A percentile compares a stretch with the other conserved stretches of the same genome.
phyloP scores from a whole-genome alignment of 2,797 vertebrate genomes.

The Scleropages formosus region DNA sequence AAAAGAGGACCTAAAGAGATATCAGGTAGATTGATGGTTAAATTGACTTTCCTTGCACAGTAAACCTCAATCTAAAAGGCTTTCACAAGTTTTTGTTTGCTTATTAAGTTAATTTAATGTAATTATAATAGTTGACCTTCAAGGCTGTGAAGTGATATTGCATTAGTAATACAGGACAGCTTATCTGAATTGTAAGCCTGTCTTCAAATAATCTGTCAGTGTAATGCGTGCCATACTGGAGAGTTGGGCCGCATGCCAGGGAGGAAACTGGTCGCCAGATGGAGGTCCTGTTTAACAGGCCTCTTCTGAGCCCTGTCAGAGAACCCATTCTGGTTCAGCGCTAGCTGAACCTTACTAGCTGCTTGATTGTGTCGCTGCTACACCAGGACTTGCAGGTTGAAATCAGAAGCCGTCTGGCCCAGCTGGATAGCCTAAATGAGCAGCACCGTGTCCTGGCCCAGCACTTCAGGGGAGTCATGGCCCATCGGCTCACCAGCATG shows the following conservation, averaged over 20 bases:
- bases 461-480: slow-evolving; percentile 49
- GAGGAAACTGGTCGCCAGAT: slow-evolving; percentile 20
- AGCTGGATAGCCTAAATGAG: slow-evolving; percentile 63
- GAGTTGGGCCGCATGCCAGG: slow-evolving; percentile 13
- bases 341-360: background rate
- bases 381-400: slow-evolving; percentile 60
- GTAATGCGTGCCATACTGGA: slow-evolving; percentile 16
- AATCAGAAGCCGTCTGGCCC: slow-evolving; percentile 51
- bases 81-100: no score
- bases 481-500: slow-evolving; percentile 47
- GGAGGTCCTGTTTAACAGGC: slow-evolving; percentile 13
- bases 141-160: background rate
- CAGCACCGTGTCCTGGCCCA: slow-evolving; percentile 55
- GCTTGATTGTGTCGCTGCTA: slow-evolving; percentile 9
- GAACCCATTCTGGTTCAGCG: slow-evolving; percentile 21
- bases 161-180: slow-evolving; percentile 9
- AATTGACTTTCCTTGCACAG: background rate
- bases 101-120: no score
- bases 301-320: background rate
- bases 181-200: slow-evolving; percentile 18
- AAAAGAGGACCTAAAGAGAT: slow-evolving; percentile 58
- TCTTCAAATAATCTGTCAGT: slow-evolving; percentile 9
- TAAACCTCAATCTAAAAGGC: no score
- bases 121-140: background rate
- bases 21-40: slow-evolving; percentile 51